Evolutionary conservation across 2,888 invertebrate species (phyloP), one percentile per base, ranked within the genome.

Genomic region (Ophion ellenae): DNA sequence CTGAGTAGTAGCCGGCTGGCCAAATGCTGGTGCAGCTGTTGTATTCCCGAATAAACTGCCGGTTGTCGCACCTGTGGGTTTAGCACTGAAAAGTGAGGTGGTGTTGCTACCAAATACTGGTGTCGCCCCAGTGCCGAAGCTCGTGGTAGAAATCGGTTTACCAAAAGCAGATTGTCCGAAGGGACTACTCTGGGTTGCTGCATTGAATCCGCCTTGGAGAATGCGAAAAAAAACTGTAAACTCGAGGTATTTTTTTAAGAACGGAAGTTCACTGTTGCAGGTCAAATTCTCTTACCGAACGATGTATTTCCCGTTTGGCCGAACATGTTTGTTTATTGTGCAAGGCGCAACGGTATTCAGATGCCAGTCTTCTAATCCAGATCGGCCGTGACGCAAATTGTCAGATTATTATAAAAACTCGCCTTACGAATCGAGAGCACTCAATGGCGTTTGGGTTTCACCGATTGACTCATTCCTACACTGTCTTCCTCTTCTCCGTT

Each of bases 81-180:
- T 93, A 57, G 93, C 90, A 86, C 95, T 96, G 93, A 96, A 96
- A 79, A 96, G 93, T 17, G 96, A 95, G 53, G 95, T 94, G 69
- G 94, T 93, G 81, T 95, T 93, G 47, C 96, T 95, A 0, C 97
- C 97, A 94, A 97, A 97, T 0, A 97, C 95, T 0, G 97, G 95
- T 6, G 97, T 95, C 0, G 96, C 95, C 14, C 90, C 91, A 2
- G 96, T 96, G 47, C 97, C 97, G 84, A 97, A 97, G 75, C 96
- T 96, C 0, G 95, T 95, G 1, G 96, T 95, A 0, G 96, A 95
- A 83, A 93, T 91, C 3, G 96, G 95, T 94, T 95, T 94, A 1
- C 95, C 95, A 92, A 96, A 96, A 0, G 95, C 94, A 0, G 95
- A 93, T 86, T 93, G 93, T 24, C 93, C 93, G 82, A 96, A 96